Evolutionary conservation across 2,797 vertebrate genomes (phyloP), one percentile per base, ranked within the genome.

Genomic region (Amazona finschi): DNA sequence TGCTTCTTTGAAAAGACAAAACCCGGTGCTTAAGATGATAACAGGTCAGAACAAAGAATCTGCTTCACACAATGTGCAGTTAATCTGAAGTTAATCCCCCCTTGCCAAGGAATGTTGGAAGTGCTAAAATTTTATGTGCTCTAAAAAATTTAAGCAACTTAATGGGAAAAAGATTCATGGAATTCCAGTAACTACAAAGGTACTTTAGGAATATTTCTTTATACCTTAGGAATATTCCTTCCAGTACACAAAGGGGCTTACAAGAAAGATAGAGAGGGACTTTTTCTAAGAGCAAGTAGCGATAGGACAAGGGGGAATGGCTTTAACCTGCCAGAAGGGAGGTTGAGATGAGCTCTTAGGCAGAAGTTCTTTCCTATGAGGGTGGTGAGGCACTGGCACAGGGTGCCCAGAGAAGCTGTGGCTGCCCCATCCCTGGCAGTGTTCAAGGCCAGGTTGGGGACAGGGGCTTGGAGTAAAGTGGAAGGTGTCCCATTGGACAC

Each of bases 1-100:
- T 91, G 8, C 46, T 55, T 44, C 78, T 83, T 87, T 91, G 65
- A 87, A 83, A 89, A 89, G 62, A 89, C 82, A 89, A 85, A 94
- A 78, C 21, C 17, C 1, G 3, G 43, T 89, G 57, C 44, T 93
- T 44, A 61, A 94, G 69, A 85, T 44, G 75, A 91, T 33, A 94
- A 22, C 78, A 64, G 79, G 87, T 91, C 36, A 7, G 82, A 94
- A 77, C 44, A 95, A 94, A 94, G 82, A 74, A 57, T 28, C 75
- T 52, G 7, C 17, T 93, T 85, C 64, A 67, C 58, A 43, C 16
- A 19, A 69, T 14, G 24, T 75, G 66, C n/a, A 43, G 60, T 41
- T 87, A 70, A 82, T 76, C 85, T 87, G 55, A 69, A 73, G 50
- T 69, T 89, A 80, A 94, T 87, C 52, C 43, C 6, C 8, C 52